phyloP scores from a whole-genome alignment of 2,888 invertebrate species.

The Drosophila parthenogenetica region DNA sequence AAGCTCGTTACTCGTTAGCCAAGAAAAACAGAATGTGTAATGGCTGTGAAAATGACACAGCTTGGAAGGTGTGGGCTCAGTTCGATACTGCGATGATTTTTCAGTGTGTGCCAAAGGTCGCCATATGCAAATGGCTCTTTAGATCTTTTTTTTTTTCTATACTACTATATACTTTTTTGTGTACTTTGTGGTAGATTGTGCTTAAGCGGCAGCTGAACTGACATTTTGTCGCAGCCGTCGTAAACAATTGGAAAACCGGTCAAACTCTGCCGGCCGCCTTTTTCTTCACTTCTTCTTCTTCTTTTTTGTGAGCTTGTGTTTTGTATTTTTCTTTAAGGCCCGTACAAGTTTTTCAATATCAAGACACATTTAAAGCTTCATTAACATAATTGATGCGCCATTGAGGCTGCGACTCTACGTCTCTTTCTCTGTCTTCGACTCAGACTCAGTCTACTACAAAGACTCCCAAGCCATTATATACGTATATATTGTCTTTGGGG shows the following conservation, averaged over 20 bases:
- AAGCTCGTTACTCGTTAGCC: conserved; percentile 54
- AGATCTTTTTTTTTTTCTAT: conserved; percentile 31
- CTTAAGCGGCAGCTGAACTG: conserved; percentile 23
- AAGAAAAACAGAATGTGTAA: conserved; percentile 51
- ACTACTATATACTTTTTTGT: conserved; percentile 2
- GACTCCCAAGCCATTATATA: conserved; percentile 54
- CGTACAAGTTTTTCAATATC: conserved; percentile 68
- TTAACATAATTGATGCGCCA: conserved; percentile 79
- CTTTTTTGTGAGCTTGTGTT: not conserved
- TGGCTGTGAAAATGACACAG: conserved; percentile 53
- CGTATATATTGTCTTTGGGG: conserved; percentile 51
- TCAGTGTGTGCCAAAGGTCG: conserved; percentile 61
- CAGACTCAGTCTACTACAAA: conserved; percentile 1
- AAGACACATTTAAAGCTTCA: conserved; percentile 74
- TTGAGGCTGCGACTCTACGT: conserved; percentile 56
- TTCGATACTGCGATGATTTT: conserved; percentile 19
- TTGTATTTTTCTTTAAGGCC: conserved; percentile 38
- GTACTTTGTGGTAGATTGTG: conserved; percentile 35
- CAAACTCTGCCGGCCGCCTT: conserved; percentile 45
- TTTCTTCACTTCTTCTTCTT: conserved; percentile 3
- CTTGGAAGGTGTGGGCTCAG: conserved; percentile 36
- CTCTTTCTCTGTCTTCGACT: conserved; percentile 2
- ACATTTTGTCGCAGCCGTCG: conserved; percentile 43
- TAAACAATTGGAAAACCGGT: conserved; percentile 55
- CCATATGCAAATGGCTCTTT: conserved; percentile 62